Evolutionary conservation across 2,113 vertebrate species (phyloP), one percentile per base, ranked within the genome.

Genomic region (Podocnemis expansa): DNA sequence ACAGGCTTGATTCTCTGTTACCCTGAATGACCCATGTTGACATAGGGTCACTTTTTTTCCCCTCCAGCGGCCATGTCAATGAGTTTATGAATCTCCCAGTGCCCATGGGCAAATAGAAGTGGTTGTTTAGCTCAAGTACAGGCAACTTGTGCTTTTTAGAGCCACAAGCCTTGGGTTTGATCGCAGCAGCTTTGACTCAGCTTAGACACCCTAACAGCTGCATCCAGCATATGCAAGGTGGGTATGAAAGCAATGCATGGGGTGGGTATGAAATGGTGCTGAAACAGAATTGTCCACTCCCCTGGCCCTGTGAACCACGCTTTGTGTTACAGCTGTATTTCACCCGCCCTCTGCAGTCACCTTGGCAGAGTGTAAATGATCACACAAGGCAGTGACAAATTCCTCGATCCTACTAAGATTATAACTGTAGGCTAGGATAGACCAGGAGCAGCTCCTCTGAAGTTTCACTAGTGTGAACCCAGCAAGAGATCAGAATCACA

Each of bases 391-490:
- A 25, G 88, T 86, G 12, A 84, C 2, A 4, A 1, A 41, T 17
- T 76, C 70, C 19, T 0, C 0, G 10, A 24, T 45, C 76, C 76
- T 86, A n/a, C 92, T 93, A 90, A 58, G 1, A 5, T 3, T 47
- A 90, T 45, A 22, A 0, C 8, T 54, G 67, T 13, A 7, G 25
- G 87, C 31, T 29, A 63, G 31, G 60, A 34, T 34, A 92, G 60
- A 81, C 93, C 63, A 84, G 80, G 34, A 24, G 38, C 41, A 22
- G 25, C 2, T 0, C 0, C 31, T 19, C 84, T 27, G 3, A 8
- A 38, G 82, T 52, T 56, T 60, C 86, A 88, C 80, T 92, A 89
- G 92, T 90, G 92, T 91, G 63, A 80, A 34, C 89, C 92, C 92
- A 95, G 41, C 92, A 94, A 92, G 89, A 93, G 54, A 78, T 31